A percentile compares a stretch with the other conserved stretches of the same genome.
Evolutionary conservation across 1,140 invertebrate species (phyloP).

Genomic region (Rhopalosiphum maidis): DNA sequence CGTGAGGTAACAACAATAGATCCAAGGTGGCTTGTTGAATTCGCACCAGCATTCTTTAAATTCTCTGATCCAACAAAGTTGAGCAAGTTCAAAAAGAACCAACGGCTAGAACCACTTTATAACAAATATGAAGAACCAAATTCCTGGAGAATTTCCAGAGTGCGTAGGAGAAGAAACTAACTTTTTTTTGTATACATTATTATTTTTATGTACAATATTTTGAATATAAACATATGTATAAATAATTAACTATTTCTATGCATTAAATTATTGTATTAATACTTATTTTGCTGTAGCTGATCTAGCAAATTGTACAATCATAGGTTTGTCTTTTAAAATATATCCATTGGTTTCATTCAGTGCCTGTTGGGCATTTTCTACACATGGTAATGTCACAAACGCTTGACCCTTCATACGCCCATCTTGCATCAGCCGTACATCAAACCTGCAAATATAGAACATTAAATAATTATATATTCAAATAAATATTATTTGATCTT

Average conservation of each 20-base stretch:
- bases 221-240: neutral
- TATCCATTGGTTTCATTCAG: conserved; percentile 88
- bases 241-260: neutral
- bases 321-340: conserved; percentile 85
- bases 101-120: conserved; percentile 95
- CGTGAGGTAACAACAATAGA: conserved; percentile 98
- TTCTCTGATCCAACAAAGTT: conserved; percentile 99
- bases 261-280: neutral
- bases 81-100: conserved; percentile 99
- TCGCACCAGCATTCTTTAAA: conserved; percentile 98
- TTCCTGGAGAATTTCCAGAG: conserved; percentile 97
- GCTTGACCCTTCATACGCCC: conserved; percentile 96
- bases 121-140: conserved; percentile 99
- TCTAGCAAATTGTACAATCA: conserved; percentile 90
- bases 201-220: neutral
- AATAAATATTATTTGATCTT: conserved; percentile 34
- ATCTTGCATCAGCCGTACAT: conserved; percentile 91
- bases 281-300: conserved; percentile 64
- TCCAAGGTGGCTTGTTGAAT: conserved; percentile 99
- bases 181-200: neutral
- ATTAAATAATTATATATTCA: conserved; percentile 25
- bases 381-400: conserved; percentile 82
- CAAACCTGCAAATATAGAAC: conserved; percentile 68
- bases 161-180: conserved; percentile 85
- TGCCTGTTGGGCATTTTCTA: conserved; percentile 76